phyloP scores from a whole-genome alignment of 2,888 invertebrate species.

The Conus canariensis region DNA sequence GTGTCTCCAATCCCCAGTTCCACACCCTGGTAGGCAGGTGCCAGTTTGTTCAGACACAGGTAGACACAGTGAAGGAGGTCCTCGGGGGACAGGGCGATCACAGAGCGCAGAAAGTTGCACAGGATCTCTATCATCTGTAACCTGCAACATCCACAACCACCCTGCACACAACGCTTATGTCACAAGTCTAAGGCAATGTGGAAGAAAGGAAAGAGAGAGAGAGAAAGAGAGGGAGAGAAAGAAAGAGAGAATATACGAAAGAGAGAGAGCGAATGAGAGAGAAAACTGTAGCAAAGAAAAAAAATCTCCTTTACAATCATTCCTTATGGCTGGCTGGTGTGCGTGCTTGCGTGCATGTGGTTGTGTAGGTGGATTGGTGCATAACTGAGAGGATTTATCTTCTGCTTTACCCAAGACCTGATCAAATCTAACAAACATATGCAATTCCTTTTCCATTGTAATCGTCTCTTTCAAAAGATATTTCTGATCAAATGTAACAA shows the following conservation, averaged over 20 bases:
- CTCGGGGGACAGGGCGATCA: constrained; percentile 91
- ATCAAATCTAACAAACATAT: too few species aligned
- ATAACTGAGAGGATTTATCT: too few species aligned
- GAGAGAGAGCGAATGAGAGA: too few species aligned
- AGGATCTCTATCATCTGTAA: constrained; percentile 95
- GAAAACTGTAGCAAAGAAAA: too few species aligned
- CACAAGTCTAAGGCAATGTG: too few species aligned
- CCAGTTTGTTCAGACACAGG: constrained; percentile 95
- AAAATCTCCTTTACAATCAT: not conserved
- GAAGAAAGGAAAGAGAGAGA: too few species aligned
- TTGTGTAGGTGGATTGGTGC: not conserved
- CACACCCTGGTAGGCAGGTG: constrained; percentile 96
- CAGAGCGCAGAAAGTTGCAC: constrained; percentile 94
- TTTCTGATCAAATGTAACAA: not conserved
- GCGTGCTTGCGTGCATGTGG: too few species aligned
- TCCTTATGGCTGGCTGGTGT: not conserved
- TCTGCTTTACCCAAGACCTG: too few species aligned
- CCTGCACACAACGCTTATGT: not conserved
- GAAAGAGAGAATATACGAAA: too few species aligned
- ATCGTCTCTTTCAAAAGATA: too few species aligned
- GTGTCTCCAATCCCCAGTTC: constrained; percentile 95
- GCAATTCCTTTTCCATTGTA: too few species aligned
- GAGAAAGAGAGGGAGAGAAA: too few species aligned
- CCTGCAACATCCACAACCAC: constrained; percentile 78
- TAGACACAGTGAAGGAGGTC: constrained; percentile 95